These are phyloP conservation scores for Myoxocephalus aenaeus DNA, from an alignment of 2,797 vertebrate species.

Conservation along the genomic window DNA sequence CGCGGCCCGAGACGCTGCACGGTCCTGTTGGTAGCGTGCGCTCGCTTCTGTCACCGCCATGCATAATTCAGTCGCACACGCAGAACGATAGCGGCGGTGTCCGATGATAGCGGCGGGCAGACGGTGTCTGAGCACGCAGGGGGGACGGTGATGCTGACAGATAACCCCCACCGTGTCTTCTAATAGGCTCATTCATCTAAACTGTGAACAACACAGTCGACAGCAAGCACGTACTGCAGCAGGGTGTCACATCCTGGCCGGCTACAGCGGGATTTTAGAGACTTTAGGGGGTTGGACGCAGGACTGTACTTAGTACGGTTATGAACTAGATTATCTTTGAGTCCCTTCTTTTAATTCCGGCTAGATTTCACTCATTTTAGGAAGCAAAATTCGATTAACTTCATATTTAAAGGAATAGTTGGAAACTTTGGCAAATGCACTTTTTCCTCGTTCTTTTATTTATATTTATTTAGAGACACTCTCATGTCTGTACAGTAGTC, in stretches of 20 bases:
- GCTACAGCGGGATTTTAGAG: conserved; percentile 17
- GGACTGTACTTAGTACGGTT: not conserved
- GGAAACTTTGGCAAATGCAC: not conserved
- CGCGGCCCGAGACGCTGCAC: conserved; percentile 7
- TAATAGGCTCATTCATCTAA: conserved; percentile 82
- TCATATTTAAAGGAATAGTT: not conserved
- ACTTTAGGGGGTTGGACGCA: not conserved
- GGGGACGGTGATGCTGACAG: conserved; percentile 68
- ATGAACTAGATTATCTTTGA: not conserved
- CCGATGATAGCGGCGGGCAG: conserved; percentile 62
- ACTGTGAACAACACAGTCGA: conserved; percentile 54
- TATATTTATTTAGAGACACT: not conserved
- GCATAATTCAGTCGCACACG: conserved; percentile 61
- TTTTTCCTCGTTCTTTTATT: not conserved
- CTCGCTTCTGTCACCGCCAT: conserved; percentile 44
- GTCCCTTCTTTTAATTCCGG: not conserved
- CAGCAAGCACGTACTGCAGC: conserved; percentile 27
- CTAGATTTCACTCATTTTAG: not conserved
- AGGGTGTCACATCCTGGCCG: conserved; percentile 11
- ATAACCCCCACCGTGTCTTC: conserved; percentile 73
- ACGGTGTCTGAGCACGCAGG: conserved; percentile 57
- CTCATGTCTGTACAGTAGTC: not conserved
- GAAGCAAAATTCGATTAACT: no score
- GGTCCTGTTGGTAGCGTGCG: conserved; percentile 26
- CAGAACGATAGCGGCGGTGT: conserved; percentile 40